A percentile compares a stretch with the other conserved stretches of the same genome.
phyloP scores from a whole-genome alignment of 2,888 invertebrate species.

The Drosophila anomalata region DNA sequence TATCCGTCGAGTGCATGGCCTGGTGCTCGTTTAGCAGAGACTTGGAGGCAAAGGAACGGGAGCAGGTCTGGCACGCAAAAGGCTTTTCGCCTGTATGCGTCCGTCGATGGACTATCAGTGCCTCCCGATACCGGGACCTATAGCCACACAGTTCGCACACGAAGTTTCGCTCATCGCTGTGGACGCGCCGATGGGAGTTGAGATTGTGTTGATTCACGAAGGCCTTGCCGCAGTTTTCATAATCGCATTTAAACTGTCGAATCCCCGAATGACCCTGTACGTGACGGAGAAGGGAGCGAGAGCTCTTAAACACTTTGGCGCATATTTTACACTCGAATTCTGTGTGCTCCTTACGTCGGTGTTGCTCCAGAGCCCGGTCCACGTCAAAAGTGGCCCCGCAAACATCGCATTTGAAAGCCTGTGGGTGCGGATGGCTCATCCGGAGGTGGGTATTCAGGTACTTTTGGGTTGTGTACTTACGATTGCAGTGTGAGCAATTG shows the following conservation, averaged over 20 bases:
- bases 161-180: conserved; percentile 71
- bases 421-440: conserved; percentile 66
- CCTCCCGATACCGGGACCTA: conserved; percentile 70
- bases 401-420: conserved; percentile 63
- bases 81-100: conserved; percentile 80
- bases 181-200: conserved; percentile 68
- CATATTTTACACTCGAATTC: conserved; percentile 63
- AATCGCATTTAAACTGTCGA: conserved; percentile 65
- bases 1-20: conserved; percentile 76
- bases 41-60: conserved; percentile 72
- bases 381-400: conserved; percentile 60
- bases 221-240: conserved; percentile 74
- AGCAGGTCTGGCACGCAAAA: conserved; percentile 70
- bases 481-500: conserved; percentile 54
- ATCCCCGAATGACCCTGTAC: conserved; percentile 66
- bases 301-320: conserved; percentile 70
- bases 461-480: conserved; percentile 58
- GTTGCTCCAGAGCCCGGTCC: conserved; percentile 61
- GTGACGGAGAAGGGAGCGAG: conserved; percentile 67
- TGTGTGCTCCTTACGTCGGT: conserved; percentile 64
- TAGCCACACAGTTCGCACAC: conserved; percentile 80
- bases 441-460: conserved; percentile 65
- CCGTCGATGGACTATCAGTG: conserved; percentile 73
- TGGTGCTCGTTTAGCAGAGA: conserved; percentile 76
- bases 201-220: conserved; percentile 72